Evolutionary conservation across 2,797 vertebrate genomes (phyloP), one percentile per base, ranked within the genome.

Genomic region (Notamacropus eugenii): DNA sequence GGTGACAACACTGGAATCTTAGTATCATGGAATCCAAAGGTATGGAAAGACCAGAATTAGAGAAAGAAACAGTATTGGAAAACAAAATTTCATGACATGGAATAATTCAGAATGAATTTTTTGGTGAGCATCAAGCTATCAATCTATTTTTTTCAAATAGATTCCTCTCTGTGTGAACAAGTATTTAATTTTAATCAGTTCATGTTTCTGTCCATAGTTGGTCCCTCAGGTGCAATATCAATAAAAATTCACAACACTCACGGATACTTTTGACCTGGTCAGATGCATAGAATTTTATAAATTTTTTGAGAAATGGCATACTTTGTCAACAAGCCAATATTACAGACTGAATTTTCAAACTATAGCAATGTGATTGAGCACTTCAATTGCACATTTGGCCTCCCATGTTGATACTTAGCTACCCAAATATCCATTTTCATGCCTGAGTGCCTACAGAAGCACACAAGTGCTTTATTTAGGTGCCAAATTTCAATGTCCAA

Each of bases 1-100:
- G 96, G 96, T 94, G 98, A 93, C 93, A 97, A 67, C 91, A 95
- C 90, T 97, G 0, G 1, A 95, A 55, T 96, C 98, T 98, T 97
- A 97, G 96, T 98, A 96, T 3, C 87, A 94, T 93, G 92, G 96
- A 98, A 97, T 97, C 91, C 58, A 95, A 93, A 58, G 91, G 95
- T 95, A 96, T 94, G 97, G 98, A 97, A 96, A 96, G 91, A 95
- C 52, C 13, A 93, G 52, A 90, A 96, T 94, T 96, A 93, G 96
- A 97, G 5, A 74, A 55, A 58, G 16, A 40, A 91, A 97, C 93
- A 93, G 93, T 90, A 95, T 90, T 46, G 40, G 90, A 93, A n/a
- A 95, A 95, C 91, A 96, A 95, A 93, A 93, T 90, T 50, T 5
- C 40, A 95, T 58, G 93, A 52, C 50, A 19, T 90, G 5, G 16